Base-by-base conservation (phyloP, 2,888 invertebrate species). In the Netelia virgata region DNA sequence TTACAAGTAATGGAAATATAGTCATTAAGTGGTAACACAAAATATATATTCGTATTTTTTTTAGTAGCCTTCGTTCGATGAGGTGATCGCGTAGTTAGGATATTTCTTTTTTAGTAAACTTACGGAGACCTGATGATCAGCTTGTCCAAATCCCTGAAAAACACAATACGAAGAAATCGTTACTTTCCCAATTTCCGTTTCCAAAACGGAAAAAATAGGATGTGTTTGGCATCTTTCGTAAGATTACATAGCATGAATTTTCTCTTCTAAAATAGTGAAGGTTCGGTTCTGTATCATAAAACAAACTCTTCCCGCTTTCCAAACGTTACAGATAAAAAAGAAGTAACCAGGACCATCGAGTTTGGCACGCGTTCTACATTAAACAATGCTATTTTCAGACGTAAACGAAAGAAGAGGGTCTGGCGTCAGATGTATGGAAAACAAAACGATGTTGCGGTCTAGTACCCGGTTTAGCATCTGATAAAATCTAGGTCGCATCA, bases 81-180 rank as follows among this genome's bases (percentile, higher is more conserved):
- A 97, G 82, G 97, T 96, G 86, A 99, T 96, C 11, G 95, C 94
- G 91, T 98, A 98, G 85, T 96, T 96, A 0, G 96, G 94, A 93
- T 96, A 99, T 64, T 95, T 95, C 81, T 95, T 95, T 92, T 97
- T 96, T 85, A 99, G 93, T 63, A 99, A 92, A 76, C 95, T 95
- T 3, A 97, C 97, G 1, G 98, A 94, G 43, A 96, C 94, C 85
- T 96, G 94, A 94, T 99, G 99, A 94, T 99, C 98, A 0, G 98
- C 98, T 93, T 96, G 96, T 1, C 99, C 99, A 92, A 96, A 99
- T 0, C 97, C 97, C 95, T 97, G n/a, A 95, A 16, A 94, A 94
- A 80, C 70, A 66, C 80, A 83, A 84, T 53, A 66, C 69, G 10
- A 16, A 68, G 20, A 47, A 11, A 68, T 6, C 16, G n/a, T 59